A percentile compares a stretch with the other conserved stretches of the same genome.
Conservation (phyloP, 2,888 invertebrate genomes). For the Criorhina ranunculi region DNA sequence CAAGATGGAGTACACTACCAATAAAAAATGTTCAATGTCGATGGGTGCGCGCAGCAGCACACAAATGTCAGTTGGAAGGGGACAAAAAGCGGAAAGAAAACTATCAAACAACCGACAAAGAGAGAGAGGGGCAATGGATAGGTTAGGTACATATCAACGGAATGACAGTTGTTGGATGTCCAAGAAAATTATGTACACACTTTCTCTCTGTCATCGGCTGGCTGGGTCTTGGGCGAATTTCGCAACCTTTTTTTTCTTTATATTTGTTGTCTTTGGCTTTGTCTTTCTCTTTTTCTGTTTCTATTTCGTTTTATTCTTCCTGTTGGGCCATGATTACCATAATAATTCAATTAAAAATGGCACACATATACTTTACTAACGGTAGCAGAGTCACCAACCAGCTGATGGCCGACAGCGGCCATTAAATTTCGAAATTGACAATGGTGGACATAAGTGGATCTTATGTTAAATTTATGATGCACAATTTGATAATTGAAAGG, state of each 20-base stretch:
- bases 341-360: conserved; percentile 71
- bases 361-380: conserved; percentile 40
- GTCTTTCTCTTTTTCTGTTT: conserved; percentile 6
- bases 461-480: conserved; percentile 19
- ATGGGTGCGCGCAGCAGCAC: neutral
- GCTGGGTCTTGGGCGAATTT: conserved; percentile 36
- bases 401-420: conserved; percentile 1
- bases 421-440: conserved; percentile 41
- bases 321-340: conserved; percentile 60
- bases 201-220: conserved; percentile 44
- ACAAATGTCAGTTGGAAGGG: neutral
- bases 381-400: conserved; percentile 6
- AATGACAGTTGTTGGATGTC: conserved; percentile 50
- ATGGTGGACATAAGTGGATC: conserved; percentile 38
- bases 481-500: conserved; percentile 50
- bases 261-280: neutral
- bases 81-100: conserved; percentile 15
- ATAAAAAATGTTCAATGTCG: neutral
- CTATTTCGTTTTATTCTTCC: conserved; percentile 52
- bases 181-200: conserved; percentile 43
- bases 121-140: neutral
- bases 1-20: conserved; percentile 33
- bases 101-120: neutral
- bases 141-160: neutral
- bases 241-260: conserved; percentile 25